Evolutionary conservation across 2,797 vertebrate genomes (phyloP), one percentile per base, ranked within the genome.

Genomic region (Danio albolineatus): DNA sequence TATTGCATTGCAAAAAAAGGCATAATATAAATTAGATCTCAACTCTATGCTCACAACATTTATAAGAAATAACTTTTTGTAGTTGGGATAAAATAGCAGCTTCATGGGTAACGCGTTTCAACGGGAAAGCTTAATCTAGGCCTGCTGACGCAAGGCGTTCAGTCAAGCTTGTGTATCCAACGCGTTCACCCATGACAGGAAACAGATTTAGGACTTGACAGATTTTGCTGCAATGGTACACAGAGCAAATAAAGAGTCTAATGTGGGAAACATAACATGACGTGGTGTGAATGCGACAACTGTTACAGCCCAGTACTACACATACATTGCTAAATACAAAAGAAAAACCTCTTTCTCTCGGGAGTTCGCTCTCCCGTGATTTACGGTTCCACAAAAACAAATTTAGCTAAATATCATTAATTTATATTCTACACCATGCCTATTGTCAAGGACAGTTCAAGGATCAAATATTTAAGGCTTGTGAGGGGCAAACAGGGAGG

Each of bases 381-480:
- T 86, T 91, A 90, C 91, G 17, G 54, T 90, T 86, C 89, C 80
- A 88, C 88, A 82, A 89, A 85, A 67, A 70, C 48, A 85, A 83
- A 57, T 61, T 51, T 48, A 85, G 41, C 49, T 61, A 79, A 82
- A 84, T 87, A 85, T 85, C 84, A 88, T 70, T 79, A 87, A 53
- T 77, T 79, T 80, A 77, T 46, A 60, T 78, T 82, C 44, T 86
- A 83, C 90, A 89, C 82, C 90, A 86, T 89, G 85, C 88, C 92
- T 84, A 54, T 78, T 89, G 85, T 84, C 61, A 69, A 89, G 90
- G 91, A 89, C 89, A 91, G 88, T 88, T 90, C 86, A 86, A 94
- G 92, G 92, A 93, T 89, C 88, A 88, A 85, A 92, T 89, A 93
- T 93, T 97, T 97, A 97, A 98, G 97, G 96, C 96, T 96, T 95